These are phyloP conservation scores for Eulemur rufifrons DNA, from an alignment of 2,113 vertebrate genomes.

Conservation along the genomic window DNA sequence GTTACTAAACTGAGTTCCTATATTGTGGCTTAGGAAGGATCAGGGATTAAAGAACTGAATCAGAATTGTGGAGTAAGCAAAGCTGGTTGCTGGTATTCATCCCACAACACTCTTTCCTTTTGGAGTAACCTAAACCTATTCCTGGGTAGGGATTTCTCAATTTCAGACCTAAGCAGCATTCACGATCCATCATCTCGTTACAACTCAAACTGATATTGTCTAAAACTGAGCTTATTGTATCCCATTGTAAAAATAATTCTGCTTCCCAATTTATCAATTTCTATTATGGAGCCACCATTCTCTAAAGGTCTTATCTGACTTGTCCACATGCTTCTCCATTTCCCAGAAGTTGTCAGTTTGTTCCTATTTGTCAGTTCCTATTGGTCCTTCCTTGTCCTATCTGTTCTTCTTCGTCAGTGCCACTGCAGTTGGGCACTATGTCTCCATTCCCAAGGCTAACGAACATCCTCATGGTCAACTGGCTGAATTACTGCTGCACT, in stretches of 20 bases:
- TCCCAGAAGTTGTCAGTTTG: background rate
- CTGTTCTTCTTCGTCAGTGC: background rate
- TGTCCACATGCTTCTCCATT: background rate
- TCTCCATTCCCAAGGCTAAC: background rate
- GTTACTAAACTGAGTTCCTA: background rate
- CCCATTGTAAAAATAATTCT: background rate
- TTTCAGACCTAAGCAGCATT: background rate
- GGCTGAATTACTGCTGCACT: background rate
- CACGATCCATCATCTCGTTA: background rate
- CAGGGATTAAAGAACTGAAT: background rate
- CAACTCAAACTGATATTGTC: background rate
- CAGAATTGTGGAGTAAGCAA: background rate
- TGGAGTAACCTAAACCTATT: background rate
- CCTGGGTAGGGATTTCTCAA: background rate
- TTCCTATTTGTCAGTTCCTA: background rate
- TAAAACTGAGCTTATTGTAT: background rate
- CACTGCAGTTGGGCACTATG: background rate
- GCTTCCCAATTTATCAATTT: background rate
- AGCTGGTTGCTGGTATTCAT: background rate
- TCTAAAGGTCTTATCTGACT: background rate
- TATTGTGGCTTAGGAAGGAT: background rate
- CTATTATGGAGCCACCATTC: background rate
- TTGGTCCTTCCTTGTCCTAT: background rate
- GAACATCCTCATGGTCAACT: background rate
- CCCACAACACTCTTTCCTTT: background rate